Percentiles rank a stretch among this genome's conserved stretches.
These are phyloP conservation scores for Mythimna impura DNA, from an alignment of 2,888 invertebrate species.

Conservation along the genomic window DNA sequence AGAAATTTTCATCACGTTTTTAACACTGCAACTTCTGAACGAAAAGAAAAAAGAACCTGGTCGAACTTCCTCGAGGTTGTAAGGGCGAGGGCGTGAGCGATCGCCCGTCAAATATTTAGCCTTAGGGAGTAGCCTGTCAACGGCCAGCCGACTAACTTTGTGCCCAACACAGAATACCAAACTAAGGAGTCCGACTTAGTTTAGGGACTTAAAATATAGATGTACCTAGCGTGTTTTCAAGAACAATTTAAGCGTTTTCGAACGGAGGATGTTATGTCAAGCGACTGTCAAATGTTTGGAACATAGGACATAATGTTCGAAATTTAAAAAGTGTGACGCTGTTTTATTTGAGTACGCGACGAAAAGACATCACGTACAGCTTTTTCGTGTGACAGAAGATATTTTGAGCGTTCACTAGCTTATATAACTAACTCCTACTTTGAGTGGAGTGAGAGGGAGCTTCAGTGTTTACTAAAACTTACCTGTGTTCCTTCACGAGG, in stretches of 20 bases:
- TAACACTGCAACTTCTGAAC: constrained; percentile 45
- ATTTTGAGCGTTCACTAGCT: too few relatives aligned
- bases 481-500: too few relatives aligned
- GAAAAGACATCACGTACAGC: neutral
- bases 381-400: too few relatives aligned
- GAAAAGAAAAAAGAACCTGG: constrained; percentile 50
- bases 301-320: neutral
- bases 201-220: constrained; percentile 53
- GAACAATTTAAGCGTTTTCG: constrained; percentile 7
- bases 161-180: constrained; percentile 57
- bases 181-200: constrained; percentile 41
- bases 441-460: too few relatives aligned
- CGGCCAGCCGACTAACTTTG: constrained; percentile 60
- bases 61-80: constrained; percentile 34
- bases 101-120: constrained; percentile 67
- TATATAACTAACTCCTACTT: too few relatives aligned
- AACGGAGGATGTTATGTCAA: constrained; percentile 14
- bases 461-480: too few relatives aligned
- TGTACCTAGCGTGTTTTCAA: constrained; percentile 15
- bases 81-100: constrained; percentile 62
- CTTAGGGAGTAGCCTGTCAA: constrained; percentile 65
- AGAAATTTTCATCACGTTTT: constrained; percentile 51
- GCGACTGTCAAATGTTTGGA: constrained; percentile 24
- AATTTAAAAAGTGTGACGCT: neutral
- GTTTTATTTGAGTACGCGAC: neutral